Evolutionary conservation across 2,797 vertebrate species (phyloP), one percentile per base, ranked within the genome.

Genomic region (Aeoliscus strigatus): DNA sequence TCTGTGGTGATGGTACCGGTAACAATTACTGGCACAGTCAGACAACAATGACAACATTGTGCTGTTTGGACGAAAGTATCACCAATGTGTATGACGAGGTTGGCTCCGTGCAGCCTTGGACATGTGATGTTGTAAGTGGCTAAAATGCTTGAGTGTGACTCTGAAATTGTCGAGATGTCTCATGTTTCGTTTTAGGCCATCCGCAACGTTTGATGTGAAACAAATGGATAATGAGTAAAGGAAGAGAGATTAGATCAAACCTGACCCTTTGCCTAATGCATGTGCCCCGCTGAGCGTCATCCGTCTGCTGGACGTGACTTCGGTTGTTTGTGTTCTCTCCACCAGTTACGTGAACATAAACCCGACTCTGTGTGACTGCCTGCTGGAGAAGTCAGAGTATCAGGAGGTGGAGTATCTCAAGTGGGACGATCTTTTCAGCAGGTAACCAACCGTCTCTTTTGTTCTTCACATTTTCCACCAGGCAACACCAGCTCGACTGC

Each of bases 391-490:
- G 76, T 87, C 80, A 0, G 96, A 99, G 21, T 92, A 93, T 62
- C 86, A 94, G 38, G 83, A 89, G n/a, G 43, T 97, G 15, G 62
- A 66, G 47, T 73, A 58, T 61, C 88, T 99, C 0, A 93, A 91
- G 17, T 99, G 96, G 96, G 94, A 98, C 33, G 89, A 90, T 27
- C 90, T 98, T n/a, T 79, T 98, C 29, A 88, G 83, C 88, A 93
- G 94, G 95, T 98, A 82, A 37, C n/a, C 17, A 9, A 25, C 1
- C n/a, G n/a, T n/a, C n/a, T n/a, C n/a, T 23, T 23, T 23, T 23
- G 8, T 23, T 23, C 8, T 23, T 23, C 8, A 4, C 8, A 23
- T 23, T 23, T n/a, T n/a, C n/a, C n/a, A n/a, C n/a, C n/a, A n/a
- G n/a, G n/a, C n/a, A n/a, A n/a, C n/a, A n/a, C n/a, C n/a, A n/a